phyloP scores from a whole-genome alignment of 2,113 vertebrate genomes.

The Recurvirostra avosetta region DNA sequence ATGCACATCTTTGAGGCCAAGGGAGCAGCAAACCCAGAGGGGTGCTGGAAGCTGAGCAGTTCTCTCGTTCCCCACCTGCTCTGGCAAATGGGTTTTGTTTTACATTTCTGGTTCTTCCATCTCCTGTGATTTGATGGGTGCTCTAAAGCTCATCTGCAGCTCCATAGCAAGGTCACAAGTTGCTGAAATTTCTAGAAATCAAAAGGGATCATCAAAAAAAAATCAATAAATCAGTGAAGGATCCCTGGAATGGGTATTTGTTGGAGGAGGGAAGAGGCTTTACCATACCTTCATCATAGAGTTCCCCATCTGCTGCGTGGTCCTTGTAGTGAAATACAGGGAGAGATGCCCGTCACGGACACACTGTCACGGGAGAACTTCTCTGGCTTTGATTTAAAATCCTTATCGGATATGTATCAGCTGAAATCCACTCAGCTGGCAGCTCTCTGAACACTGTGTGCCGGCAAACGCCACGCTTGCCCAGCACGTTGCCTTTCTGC shows the following conservation, averaged over 20 bases:
- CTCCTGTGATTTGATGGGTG: neutral
- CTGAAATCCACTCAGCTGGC: neutral
- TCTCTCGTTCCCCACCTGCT: neutral
- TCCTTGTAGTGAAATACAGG: neutral
- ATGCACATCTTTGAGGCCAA: neutral
- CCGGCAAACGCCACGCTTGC: neutral
- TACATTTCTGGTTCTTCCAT: neutral
- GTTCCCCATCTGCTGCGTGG: neutral
- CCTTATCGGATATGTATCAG: neutral
- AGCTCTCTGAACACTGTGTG: neutral
- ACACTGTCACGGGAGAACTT: neutral
- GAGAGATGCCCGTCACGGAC: neutral
- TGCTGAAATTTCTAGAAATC: neutral
- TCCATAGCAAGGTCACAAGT: neutral
- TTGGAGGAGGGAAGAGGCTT: neutral
- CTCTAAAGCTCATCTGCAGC: neutral
- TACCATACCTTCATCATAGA: neutral
- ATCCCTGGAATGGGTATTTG: neutral
- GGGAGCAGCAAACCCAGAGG: neutral
- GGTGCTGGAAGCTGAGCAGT: neutral
- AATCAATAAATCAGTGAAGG: neutral
- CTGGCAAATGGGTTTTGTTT: neutral
- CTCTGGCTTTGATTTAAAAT: neutral
- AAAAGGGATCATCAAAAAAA: neutral
- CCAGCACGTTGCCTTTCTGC: neutral